These are phyloP conservation scores for Ceratina calcarata DNA, from an alignment of 1,140 invertebrate species.

Conservation along the genomic window DNA sequence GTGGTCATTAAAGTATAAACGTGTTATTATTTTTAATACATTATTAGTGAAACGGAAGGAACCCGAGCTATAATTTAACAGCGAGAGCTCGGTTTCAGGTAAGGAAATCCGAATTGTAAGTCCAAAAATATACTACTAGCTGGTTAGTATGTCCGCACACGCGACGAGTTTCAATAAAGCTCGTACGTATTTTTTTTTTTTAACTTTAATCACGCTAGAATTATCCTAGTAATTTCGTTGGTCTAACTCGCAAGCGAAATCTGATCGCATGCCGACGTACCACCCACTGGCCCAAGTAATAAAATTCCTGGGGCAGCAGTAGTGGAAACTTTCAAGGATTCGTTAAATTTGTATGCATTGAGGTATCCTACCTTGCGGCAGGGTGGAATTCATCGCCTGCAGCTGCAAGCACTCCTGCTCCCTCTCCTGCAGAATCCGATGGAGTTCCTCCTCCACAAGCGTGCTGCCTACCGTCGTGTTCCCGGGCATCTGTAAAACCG, in stretches of 20 bases:
- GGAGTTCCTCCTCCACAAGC: constrained; percentile 68
- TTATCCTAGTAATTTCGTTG: not conserved
- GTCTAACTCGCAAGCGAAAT: not conserved
- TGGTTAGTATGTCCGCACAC: not conserved
- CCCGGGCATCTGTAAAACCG: constrained; percentile 64
- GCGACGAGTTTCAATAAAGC: constrained; percentile 6
- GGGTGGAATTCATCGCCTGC: constrained; percentile 61
- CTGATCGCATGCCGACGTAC: not conserved
- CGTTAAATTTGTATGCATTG: not conserved
- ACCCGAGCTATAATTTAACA: too few species aligned
- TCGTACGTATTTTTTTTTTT: not conserved
- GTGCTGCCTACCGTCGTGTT: constrained; percentile 71
- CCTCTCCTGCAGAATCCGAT: constrained; percentile 62
- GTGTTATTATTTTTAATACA: too few species aligned
- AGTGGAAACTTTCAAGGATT: not conserved
- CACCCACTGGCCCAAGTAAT: not conserved
- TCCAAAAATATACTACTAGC: too few species aligned
- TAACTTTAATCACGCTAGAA: not conserved
- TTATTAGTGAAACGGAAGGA: too few species aligned
- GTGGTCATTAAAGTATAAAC: too few species aligned
- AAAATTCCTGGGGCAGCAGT: not conserved
- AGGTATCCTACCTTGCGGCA: constrained; percentile 56
- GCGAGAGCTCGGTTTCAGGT: too few species aligned
- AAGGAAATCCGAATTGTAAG: too few species aligned
- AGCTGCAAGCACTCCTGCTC: constrained; percentile 63